Conservation (phyloP, 2,888 invertebrate genomes). For the Netelia virgata region DNA sequence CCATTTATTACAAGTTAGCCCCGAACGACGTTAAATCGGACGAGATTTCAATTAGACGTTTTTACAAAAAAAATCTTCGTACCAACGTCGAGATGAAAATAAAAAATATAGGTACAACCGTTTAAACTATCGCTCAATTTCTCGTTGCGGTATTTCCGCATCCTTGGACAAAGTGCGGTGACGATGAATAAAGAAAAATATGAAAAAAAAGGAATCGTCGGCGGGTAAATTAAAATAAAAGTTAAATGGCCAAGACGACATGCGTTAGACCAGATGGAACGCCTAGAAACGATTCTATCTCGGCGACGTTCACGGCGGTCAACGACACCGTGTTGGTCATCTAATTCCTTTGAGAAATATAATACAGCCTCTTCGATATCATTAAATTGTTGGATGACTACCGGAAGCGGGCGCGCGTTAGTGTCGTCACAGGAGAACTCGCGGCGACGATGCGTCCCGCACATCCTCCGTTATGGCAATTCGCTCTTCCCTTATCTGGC, state of each 20-base stretch:
- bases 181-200: constrained; percentile 54
- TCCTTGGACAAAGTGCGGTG: constrained; percentile 50
- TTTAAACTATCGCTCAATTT: constrained; percentile 24
- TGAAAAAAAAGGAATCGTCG: constrained; percentile 68
- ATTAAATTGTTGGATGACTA: constrained; percentile 60
- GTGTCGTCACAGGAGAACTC: constrained; percentile 41
- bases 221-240: constrained; percentile 33
- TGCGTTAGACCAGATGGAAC: constrained; percentile 56
- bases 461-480: constrained; percentile 61
- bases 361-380: constrained; percentile 64
- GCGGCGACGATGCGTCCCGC: constrained; percentile 46
- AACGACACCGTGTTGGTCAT: constrained; percentile 59
- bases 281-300: constrained; percentile 57
- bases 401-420: constrained; percentile 58
- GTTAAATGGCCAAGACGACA: constrained; percentile 44
- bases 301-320: constrained; percentile 51
- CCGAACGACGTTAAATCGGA: neutral
- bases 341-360: constrained; percentile 53
- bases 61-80: neutral
- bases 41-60: neutral
- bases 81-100: neutral
- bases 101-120: neutral
- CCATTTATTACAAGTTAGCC: neutral
- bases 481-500: constrained; percentile 76
- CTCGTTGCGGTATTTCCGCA: constrained; percentile 48